Evolutionary conservation across 2,113 vertebrate genomes (phyloP).

Genomic region (Phalacrocorax pelagicus): DNA sequence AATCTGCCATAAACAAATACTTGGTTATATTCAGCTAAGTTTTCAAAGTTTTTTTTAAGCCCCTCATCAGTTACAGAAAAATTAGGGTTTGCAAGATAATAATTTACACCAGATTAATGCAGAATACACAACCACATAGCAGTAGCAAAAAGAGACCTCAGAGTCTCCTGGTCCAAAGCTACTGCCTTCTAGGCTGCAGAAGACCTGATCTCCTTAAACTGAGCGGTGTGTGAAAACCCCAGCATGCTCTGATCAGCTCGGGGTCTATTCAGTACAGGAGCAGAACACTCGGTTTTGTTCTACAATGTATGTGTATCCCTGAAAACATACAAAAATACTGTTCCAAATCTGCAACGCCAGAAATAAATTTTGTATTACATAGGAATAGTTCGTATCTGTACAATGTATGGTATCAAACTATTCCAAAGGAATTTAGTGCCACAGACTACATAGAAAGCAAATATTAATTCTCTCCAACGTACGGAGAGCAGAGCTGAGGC

Average conservation of each 20-base stretch:
- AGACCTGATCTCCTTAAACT: rapidly evolving
- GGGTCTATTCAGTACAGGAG: background rate
- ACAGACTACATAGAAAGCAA: background rate
- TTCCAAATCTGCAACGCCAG: background rate
- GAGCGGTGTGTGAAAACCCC: background rate
- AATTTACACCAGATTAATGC: background rate
- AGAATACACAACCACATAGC: background rate
- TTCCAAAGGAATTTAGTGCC: background rate
- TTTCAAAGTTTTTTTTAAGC: conserved; percentile 41
- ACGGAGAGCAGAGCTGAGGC: background rate
- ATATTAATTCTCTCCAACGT: background rate
- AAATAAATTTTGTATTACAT: background rate
- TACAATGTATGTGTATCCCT: rapidly evolving
- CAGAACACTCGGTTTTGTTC: background rate
- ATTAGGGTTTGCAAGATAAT: background rate
- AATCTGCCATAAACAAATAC: background rate
- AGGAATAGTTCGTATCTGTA: background rate
- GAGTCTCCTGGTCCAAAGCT: background rate
- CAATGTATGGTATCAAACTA: background rate
- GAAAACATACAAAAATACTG: background rate
- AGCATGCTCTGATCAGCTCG: background rate
- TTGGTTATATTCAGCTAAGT: background rate
- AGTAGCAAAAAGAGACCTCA: background rate
- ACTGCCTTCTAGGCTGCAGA: background rate
- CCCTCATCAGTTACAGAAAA: conserved; percentile 30